Evolutionary conservation across 92 coral and sea anemone species (phyloP), one percentile per base, ranked within the genome.

Genomic region (Paramuricea clavata): DNA sequence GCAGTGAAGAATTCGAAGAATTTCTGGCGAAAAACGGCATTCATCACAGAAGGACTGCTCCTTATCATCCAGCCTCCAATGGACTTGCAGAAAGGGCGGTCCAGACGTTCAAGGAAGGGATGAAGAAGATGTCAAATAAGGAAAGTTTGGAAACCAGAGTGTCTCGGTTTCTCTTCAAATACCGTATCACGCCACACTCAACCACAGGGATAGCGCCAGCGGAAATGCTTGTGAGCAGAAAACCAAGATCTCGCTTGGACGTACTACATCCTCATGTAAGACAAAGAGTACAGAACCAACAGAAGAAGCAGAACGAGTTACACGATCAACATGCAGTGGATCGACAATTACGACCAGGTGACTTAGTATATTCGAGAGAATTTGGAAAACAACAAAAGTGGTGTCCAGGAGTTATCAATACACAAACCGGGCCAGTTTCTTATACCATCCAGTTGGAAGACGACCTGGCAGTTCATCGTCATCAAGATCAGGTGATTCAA

Each of bases 11-110:
- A 47, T 61, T 77, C 65, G 68, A 64, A 32, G 33, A 33, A n/a
- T n/a, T n/a, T n/a, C n/a, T n/a, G n/a, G n/a, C n/a, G n/a, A 69
- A 22, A 42, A 23, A 32, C 0, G 36, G 74, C 43, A 67, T 34
- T 10, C 43, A 2, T 67, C 36, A 30, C 39, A 25, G 39, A 25
- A 15, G 23, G 84, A 89, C n/a, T 35, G 64, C 64, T 56, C 64
- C 64, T 15, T 56, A 56, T 21, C 64, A 56, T 0, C 92, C 93
- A 0, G 89, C 92, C 23, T 74, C 88, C 2, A 90, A 90, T 54
- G 89, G 92, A 34, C 72, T 69, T 75, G 82, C 81, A 10, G 92
- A 89, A 64, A 74, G 93, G 49, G 87, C 90, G 1, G 85, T 90
- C 17, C 72, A 87, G 54, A 90, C 93, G 11, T 90, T 81, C 35